These are phyloP conservation scores for Habroteleia sp. DNA, from an alignment of 2,888 invertebrate genomes.

Conservation along the genomic window DNA sequence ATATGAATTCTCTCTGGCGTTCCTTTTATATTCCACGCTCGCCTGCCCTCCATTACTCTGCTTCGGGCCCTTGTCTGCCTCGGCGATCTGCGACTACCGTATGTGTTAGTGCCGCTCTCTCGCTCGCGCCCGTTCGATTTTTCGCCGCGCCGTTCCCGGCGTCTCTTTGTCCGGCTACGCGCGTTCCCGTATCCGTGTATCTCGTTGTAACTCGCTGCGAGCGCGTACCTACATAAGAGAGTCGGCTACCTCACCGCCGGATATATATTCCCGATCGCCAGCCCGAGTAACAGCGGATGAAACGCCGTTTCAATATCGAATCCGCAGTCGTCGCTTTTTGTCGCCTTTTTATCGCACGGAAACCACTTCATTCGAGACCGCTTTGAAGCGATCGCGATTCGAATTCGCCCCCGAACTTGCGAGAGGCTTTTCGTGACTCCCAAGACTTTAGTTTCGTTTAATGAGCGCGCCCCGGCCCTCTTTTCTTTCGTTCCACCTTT, in stretches of 20 bases:
- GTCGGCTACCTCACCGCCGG: slow-evolving; percentile 30
- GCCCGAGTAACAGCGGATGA: slow-evolving; percentile 50
- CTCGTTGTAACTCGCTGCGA: slow-evolving; percentile 48
- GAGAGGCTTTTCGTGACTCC: slow-evolving; percentile 43
- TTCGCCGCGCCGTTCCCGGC: slow-evolving; percentile 58
- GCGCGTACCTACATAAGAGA: slow-evolving; percentile 41
- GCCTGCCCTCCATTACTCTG: slow-evolving; percentile 80
- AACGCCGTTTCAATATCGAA: slow-evolving; percentile 59
- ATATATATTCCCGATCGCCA: slow-evolving; percentile 32
- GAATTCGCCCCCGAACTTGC: slow-evolving; percentile 29
- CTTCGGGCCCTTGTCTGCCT: slow-evolving; percentile 79
- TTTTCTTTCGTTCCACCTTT: neutral
- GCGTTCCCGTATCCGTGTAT: slow-evolving; percentile 62
- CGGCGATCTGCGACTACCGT: slow-evolving; percentile 80
- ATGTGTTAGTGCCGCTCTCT: slow-evolving; percentile 69
- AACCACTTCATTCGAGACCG: slow-evolving; percentile 56
- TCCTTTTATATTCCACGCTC: slow-evolving; percentile 81
- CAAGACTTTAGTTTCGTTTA: slow-evolving; percentile 42
- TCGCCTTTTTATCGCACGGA: slow-evolving; percentile 46
- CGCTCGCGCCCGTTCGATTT: slow-evolving; percentile 55
- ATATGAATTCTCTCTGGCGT: slow-evolving; percentile 78
- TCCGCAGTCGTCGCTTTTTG: slow-evolving; percentile 48
- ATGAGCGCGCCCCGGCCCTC: slow-evolving; percentile 24
- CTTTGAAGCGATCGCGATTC: slow-evolving; percentile 36
- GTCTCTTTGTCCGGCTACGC: slow-evolving; percentile 63